Evolutionary conservation across 2,797 vertebrate genomes (phyloP).

Genomic region (Alectoris magna): DNA sequence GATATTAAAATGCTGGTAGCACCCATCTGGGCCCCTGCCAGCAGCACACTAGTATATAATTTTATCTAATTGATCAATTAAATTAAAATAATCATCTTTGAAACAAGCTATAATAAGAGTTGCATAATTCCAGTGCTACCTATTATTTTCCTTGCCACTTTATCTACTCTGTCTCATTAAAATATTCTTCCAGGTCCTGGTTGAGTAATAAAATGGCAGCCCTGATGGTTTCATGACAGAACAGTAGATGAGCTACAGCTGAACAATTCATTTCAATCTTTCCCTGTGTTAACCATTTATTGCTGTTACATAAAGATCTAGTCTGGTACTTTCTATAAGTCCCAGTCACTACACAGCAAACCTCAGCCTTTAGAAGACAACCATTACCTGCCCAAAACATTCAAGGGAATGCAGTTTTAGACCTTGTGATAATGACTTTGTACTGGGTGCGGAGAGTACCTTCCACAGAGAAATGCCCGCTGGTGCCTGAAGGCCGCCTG

Average conservation of each 20-base stretch:
- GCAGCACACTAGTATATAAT: constrained; percentile 36
- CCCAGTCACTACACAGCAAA: not conserved
- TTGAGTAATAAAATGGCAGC: constrained; percentile 22
- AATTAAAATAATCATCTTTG: constrained; percentile 75
- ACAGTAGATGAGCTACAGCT: not conserved
- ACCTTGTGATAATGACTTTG: not conserved
- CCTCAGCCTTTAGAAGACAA: not conserved
- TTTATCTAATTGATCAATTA: constrained; percentile 78
- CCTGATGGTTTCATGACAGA: not conserved
- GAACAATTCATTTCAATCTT: constrained; percentile 14
- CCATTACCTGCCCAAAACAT: not conserved
- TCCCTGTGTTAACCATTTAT: not conserved
- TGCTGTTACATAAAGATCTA: not conserved
- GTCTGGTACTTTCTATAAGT: not conserved
- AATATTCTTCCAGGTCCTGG: not conserved
- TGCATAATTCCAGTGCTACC: constrained; percentile 60
- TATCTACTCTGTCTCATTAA: constrained; percentile 37
- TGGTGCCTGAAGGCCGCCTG: not conserved
- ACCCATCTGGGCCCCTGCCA: constrained; percentile 47
- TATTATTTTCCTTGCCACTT: constrained; percentile 71
- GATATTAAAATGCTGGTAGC: constrained; percentile 29
- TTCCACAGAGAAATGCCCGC: not conserved
- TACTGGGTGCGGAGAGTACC: not conserved
- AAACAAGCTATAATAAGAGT: constrained; percentile 66
- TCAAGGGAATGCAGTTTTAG: not conserved